Evolutionary conservation across 2,113 vertebrate genomes (phyloP), one percentile per base, ranked within the genome.

Genomic region (Pomatostomus ruficeps): DNA sequence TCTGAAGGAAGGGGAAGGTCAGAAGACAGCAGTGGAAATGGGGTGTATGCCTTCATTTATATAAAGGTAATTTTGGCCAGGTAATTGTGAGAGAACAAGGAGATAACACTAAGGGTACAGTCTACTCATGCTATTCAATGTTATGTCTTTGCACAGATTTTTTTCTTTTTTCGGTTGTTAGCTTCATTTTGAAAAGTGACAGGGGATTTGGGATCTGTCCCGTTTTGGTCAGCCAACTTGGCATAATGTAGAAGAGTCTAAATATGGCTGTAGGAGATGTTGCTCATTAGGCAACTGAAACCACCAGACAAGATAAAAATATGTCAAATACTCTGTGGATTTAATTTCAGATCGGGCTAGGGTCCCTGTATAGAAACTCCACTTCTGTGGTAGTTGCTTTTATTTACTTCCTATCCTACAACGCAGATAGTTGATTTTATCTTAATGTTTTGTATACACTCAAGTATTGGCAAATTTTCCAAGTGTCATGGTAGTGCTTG

Each of bases 231-330:
- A 91, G 74, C 81, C 71, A 91, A 55, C 21, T 91, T 94, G 68
- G 80, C 70, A 48, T 81, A 73, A 77, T 1, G 5, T 33, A 73
- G 75, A 85, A 9, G 7, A 79, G 26, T 76, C 78, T 93, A 94
- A 97, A 93, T 91, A 89, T 91, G 93, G 59, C 71, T 88, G 23
- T 31, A 79, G 46, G 45, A 88, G 29, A 62, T 94, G 63, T 66
- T 96, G 86, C 71, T 96, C 14, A 43, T 93, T 80, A 92, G 89
- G 43, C 67, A 93, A 73, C 28, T 70, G 63, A 84, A 89, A 67
- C 21, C 35, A 80, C 22, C 67, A 80, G 49, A 46, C 58, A 83
- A 71, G 89, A 79, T 77, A 91, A 93, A 95, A 95, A 80, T 95
- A 71, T 43, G 29, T 83, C 33, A 88, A n/a, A 92, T 55, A 36